phyloP scores from a whole-genome alignment of 1,140 invertebrate genomes.

The Uloborus diversus region DNA sequence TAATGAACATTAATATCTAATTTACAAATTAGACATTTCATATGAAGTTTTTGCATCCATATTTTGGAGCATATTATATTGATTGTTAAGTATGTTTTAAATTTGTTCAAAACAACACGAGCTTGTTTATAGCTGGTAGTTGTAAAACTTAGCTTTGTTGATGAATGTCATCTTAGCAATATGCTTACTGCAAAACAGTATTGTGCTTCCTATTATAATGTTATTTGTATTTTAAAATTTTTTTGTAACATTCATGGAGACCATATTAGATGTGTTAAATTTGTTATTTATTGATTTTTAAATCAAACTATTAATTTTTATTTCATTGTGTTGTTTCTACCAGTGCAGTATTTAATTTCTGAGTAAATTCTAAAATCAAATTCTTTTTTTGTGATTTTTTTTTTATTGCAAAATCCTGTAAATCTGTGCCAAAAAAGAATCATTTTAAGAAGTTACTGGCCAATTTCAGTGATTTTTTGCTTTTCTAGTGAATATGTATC shows the following conservation, averaged over 20 bases:
- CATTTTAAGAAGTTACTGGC: neutral
- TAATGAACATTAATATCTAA: conserved; percentile 30
- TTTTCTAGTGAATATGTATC: neutral
- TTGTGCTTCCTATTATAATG: neutral
- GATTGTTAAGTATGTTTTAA: conserved; percentile 48
- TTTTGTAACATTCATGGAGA: neutral
- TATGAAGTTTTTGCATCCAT: conserved; percentile 22
- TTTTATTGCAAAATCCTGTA: neutral
- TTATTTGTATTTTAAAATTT: neutral
- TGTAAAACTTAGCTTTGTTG: conserved; percentile 14
- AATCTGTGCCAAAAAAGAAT: conserved; percentile 31
- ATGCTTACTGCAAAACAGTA: neutral
- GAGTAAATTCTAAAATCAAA: too few species aligned
- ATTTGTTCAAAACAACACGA: conserved; percentile 17
- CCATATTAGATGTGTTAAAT: too few species aligned
- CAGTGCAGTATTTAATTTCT: conserved; percentile 51
- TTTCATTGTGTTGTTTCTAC: conserved; percentile 33
- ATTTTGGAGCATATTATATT: conserved; percentile 50
- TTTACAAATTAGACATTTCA: conserved; percentile 44
- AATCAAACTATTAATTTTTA: conserved; percentile 28
- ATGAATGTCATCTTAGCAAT: neutral
- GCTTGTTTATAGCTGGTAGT: conserved; percentile 33
- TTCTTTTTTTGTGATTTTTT: too few species aligned
- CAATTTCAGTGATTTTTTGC: neutral
- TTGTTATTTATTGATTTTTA: conserved; percentile 11